A percentile compares a stretch with the other conserved stretches of the same genome.
phyloP scores from a whole-genome alignment of 2,113 vertebrate species.

The Collichthys lucidus region DNA sequence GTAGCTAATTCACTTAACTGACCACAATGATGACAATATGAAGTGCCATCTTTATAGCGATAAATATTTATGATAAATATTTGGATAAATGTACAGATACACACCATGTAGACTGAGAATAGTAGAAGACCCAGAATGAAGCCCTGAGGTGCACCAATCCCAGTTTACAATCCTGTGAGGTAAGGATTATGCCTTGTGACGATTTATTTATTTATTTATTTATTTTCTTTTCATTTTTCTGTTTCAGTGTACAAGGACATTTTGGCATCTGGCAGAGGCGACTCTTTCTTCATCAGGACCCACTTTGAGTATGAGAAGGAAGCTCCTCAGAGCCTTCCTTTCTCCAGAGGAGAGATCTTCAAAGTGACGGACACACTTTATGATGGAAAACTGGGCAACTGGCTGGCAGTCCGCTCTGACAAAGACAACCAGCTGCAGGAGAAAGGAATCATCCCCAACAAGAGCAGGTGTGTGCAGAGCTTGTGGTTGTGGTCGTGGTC shows the following conservation, averaged over 20 bases:
- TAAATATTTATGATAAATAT: not conserved
- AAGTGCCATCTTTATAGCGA: not conserved
- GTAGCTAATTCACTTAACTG: not conserved
- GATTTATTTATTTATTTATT: not conserved
- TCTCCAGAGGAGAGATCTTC: constrained; percentile 93
- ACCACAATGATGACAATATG: not conserved
- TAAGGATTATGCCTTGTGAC: not conserved
- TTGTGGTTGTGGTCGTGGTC: not conserved
- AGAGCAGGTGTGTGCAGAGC: constrained; percentile 88
- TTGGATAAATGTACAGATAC: not conserved
- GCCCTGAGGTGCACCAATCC: not conserved
- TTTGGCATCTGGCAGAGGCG: constrained; percentile 93
- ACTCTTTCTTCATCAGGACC: constrained; percentile 97
- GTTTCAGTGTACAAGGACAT: constrained; percentile 94
- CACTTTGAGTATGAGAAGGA: constrained; percentile 99
- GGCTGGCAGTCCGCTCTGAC: constrained; percentile 92
- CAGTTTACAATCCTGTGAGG: not conserved
- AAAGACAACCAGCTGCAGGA: constrained; percentile 90
- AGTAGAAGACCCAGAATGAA: not conserved
- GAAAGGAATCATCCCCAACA: constrained; percentile 97
- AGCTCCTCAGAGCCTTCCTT: constrained; percentile 90
- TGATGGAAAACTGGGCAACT: constrained; percentile 96
- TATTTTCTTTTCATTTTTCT: not conserved
- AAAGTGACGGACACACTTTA: constrained; percentile 97
- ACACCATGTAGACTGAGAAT: not conserved